A percentile compares a stretch with the other conserved stretches of the same genome.
Conservation (phyloP, 2,797 vertebrate genomes). For the Phrynocephalus forsythii region DNA sequence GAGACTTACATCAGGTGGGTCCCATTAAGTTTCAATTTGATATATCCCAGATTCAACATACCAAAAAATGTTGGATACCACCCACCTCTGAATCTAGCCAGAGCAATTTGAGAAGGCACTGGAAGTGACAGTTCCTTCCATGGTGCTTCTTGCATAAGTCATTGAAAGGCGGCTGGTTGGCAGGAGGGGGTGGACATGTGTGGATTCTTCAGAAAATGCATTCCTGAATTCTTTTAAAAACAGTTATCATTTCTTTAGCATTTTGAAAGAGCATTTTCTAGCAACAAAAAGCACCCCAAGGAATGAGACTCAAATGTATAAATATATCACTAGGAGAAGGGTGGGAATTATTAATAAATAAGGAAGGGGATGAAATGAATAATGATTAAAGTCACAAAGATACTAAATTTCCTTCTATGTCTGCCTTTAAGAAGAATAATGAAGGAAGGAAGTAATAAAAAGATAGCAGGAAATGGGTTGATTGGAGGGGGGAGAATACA, state of each 20-base stretch:
- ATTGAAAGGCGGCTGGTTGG: neutral
- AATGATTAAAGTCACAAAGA: conserved; percentile 6
- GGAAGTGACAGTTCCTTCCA: no score
- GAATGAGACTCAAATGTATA: fast-evolving
- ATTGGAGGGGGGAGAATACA: neutral
- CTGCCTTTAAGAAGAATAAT: conserved; percentile 46
- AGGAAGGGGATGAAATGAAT: conserved; percentile 36
- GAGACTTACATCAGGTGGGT: no score
- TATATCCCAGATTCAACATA: no score
- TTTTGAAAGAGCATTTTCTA: neutral
- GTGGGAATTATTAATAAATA: neutral
- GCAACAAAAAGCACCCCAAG: conserved; percentile 25
- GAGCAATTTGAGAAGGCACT: no score
- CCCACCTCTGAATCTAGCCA: no score
- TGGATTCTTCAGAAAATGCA: neutral
- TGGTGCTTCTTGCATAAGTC: no score
- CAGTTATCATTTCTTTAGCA: neutral
- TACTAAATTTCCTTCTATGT: conserved; percentile 9
- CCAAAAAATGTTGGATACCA: no score
- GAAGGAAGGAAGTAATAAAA: conserved; percentile 41
- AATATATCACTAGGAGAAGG: neutral
- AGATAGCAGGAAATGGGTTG: conserved; percentile 7
- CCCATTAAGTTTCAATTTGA: no score
- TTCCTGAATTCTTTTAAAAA: neutral
- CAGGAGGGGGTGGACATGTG: neutral